Conservation (phyloP, 2,113 vertebrate species). For the Tenrec ecaudatus region DNA sequence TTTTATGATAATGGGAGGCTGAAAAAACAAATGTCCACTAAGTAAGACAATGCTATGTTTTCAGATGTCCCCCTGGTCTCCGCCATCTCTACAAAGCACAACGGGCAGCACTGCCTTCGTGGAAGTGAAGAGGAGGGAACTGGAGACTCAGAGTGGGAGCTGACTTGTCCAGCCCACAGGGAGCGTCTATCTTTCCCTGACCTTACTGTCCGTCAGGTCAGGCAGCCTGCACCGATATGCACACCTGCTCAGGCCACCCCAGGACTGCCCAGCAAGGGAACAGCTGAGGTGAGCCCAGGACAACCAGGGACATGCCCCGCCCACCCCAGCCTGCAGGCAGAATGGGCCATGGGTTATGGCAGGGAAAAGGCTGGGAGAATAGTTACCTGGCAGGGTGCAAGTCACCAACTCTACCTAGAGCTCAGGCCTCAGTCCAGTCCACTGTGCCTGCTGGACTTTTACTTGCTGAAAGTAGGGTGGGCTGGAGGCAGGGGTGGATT, state of each 20-base stretch:
- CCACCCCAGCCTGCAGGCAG: background rate
- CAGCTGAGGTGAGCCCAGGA: background rate
- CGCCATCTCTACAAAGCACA: background rate
- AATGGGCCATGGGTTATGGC: background rate
- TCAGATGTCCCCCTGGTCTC: background rate
- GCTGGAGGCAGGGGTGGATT: too few species aligned
- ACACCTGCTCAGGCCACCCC: background rate
- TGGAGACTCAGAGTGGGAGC: background rate
- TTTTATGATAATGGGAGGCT: background rate
- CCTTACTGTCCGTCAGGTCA: background rate
- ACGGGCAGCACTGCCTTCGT: background rate
- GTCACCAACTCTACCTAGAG: background rate
- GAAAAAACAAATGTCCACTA: background rate
- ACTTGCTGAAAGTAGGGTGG: background rate
- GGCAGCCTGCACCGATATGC: background rate
- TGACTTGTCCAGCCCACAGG: background rate
- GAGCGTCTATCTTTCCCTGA: background rate
- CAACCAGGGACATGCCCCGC: background rate
- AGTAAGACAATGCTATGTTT: background rate
- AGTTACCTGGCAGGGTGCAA: background rate
- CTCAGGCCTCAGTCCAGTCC: background rate
- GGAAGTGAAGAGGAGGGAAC: background rate
- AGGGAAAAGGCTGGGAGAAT: background rate
- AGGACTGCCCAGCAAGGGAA: conserved; percentile 1
- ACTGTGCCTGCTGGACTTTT: background rate